Evolutionary conservation across 2,888 invertebrate species (phyloP), one percentile per base, ranked within the genome.

Genomic region (Athripsodes cinereus): DNA sequence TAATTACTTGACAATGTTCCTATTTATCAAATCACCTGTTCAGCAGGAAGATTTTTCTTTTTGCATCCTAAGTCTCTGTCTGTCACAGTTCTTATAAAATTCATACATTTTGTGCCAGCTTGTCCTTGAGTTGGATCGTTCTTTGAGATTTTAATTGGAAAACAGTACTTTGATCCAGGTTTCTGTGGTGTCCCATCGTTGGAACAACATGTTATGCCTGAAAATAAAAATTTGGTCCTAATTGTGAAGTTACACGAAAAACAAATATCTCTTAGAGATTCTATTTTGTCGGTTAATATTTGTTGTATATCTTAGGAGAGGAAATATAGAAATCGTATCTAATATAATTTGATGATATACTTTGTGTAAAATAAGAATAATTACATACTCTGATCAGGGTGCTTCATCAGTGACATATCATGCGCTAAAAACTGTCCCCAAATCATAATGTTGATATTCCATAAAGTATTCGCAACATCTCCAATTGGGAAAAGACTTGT

Each of bases 11-110:
- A n/a, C n/a, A n/a, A n/a, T n/a, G n/a, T n/a, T n/a, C n/a, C n/a
- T n/a, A n/a, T n/a, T n/a, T n/a, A n/a, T n/a, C n/a, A n/a, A n/a
- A 18, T 56, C 59, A 89, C 89, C 74, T 88, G 88, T 75, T 88
- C 84, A 53, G 87, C 87, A 11, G 87, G 84, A 59, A 80, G 78
- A 52, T 75, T 72, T 2, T 78, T 79, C 22, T 81, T 74, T 2
- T 83, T 81, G 65, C 88, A 86, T 51, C 85, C 80, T 57, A 84
- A 78, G 64, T 86, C 83, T 56, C 84, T 80, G 52, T 88, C 85
- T 1, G 83, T 82, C 31, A 79, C 78, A 1, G 87, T 86, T 62
- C 89, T 79, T 2, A 87, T 83, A 66, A 90, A 88, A 74, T 86
- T 87, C 77, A 87, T 81, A 68, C 90, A 90, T 59, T 78, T 78